Evolutionary conservation across 2,888 invertebrate species (phyloP).

Genomic region (Zootermopsis nevadensis): DNA sequence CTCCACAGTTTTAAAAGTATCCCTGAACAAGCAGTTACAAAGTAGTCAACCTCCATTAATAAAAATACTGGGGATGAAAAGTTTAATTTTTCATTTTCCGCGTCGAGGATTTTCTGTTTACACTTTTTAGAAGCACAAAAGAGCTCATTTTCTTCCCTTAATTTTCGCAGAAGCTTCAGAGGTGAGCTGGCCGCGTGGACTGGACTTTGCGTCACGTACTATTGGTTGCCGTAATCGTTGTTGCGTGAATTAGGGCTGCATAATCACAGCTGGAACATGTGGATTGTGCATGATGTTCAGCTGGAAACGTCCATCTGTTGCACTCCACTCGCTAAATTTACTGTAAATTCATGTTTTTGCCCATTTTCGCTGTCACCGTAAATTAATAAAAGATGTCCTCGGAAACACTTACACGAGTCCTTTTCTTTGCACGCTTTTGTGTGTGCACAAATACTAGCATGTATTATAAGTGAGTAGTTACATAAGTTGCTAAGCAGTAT

Average conservation of each 20-base stretch:
- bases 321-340: neutral
- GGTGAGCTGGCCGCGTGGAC: neutral
- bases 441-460: too few species aligned
- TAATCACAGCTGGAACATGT: neutral
- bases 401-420: too few species aligned
- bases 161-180: neutral
- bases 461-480: too few species aligned
- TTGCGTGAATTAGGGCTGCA: neutral
- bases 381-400: too few species aligned
- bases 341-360: too few species aligned
- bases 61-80: constrained; percentile 34
- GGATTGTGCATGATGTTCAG: neutral
- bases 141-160: constrained; percentile 10
- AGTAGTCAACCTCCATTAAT: constrained; percentile 12
- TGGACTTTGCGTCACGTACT: neutral
- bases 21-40: neutral
- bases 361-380: neutral
- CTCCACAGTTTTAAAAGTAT: neutral
- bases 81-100: constrained; percentile 44
- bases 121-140: neutral
- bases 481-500: too few species aligned
- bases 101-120: neutral
- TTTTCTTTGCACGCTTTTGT: too few species aligned
- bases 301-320: constrained; percentile 1
- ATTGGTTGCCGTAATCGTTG: neutral